A percentile compares a stretch with the other conserved stretches of the same genome.
Conservation (phyloP, 2,797 vertebrate species). For the Graptemys geographica region DNA sequence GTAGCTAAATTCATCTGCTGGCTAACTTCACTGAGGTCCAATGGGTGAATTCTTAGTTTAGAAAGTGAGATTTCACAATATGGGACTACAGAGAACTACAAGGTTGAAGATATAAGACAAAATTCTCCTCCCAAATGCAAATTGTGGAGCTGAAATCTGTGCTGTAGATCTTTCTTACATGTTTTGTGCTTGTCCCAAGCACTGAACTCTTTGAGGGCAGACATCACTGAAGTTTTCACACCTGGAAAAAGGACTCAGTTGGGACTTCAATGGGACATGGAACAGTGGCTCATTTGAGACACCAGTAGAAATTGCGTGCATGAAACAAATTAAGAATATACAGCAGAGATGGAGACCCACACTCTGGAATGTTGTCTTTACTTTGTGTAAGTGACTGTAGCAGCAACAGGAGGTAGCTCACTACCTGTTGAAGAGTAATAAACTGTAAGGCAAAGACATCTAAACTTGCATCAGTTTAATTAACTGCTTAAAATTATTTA, state of each 20-base stretch:
- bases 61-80: background rate
- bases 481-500: background rate
- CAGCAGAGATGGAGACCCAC: background rate
- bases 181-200: conserved; percentile 46
- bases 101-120: conserved; percentile 14
- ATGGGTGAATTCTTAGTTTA: background rate
- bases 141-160: background rate
- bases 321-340: background rate
- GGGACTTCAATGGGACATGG: background rate
- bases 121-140: background rate
- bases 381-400: background rate
- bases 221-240: conserved; percentile 31
- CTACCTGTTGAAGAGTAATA: background rate
- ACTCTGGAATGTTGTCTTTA: background rate
- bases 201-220: background rate
- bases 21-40: background rate
- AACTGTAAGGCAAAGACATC: background rate
- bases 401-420: background rate
- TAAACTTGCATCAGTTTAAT: background rate
- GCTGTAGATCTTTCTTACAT: background rate
- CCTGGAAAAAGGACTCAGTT: conserved; percentile 26
- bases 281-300: conserved; percentile 30
- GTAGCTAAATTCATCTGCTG: background rate
- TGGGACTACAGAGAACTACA: conserved; percentile 17
- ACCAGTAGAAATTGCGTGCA: background rate